Percentiles rank a stretch among this genome's conserved stretches.
Evolutionary conservation across 2,888 invertebrate species (phyloP).

Genomic region (Iselma pallidipennis): DNA sequence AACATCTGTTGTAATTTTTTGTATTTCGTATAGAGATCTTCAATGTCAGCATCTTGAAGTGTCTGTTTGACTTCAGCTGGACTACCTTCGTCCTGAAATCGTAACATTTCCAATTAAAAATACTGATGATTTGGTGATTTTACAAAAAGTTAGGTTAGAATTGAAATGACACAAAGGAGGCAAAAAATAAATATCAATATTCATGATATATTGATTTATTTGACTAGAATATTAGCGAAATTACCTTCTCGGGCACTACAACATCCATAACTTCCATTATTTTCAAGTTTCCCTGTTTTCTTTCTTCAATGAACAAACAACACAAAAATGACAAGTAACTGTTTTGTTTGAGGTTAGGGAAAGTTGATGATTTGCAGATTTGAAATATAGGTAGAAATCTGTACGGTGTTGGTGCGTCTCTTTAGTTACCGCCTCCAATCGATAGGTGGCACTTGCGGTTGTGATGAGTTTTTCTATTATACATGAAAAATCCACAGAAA

Average conservation of each 20-base stretch:
- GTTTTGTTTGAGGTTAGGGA: neutral
- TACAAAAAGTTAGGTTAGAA: neutral
- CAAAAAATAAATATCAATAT: neutral
- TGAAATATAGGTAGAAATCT: no score
- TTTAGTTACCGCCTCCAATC: no score
- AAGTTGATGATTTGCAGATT: no score
- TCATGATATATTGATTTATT: slow-evolving; percentile 3
- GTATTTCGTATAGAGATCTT: slow-evolving; percentile 94
- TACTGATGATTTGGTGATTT: neutral
- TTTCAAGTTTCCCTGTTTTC: neutral
- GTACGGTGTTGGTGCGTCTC: no score
- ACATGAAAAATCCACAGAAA: no score
- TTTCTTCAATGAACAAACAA: neutral
- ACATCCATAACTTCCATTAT: slow-evolving; percentile 84
- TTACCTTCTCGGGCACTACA: slow-evolving; percentile 77
- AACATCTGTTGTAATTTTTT: slow-evolving; percentile 97
- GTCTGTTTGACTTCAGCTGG: slow-evolving; percentile 70
- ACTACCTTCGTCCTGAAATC: slow-evolving; percentile 68
- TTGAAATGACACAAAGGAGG: slow-evolving; percentile 9
- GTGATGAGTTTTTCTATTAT: no score
- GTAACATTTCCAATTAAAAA: neutral
- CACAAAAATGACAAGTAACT: no score
- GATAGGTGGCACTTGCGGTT: no score
- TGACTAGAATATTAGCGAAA: slow-evolving; percentile 18
- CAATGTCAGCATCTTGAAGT: slow-evolving; percentile 82